Evolutionary conservation across 2,113 vertebrate genomes (phyloP).

Genomic region (Antidorcas marsupialis): DNA sequence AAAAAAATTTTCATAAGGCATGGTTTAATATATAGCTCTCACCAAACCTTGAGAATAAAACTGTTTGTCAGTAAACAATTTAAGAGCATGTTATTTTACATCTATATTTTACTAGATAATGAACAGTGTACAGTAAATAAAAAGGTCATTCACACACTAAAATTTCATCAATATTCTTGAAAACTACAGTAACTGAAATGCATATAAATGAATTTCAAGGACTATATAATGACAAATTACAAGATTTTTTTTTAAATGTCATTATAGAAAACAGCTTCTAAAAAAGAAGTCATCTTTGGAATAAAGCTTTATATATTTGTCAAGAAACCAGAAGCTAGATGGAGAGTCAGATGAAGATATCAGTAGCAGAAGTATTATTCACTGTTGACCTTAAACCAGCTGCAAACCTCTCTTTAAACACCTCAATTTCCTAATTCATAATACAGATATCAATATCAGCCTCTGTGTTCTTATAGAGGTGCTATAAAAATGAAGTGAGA

Average conservation of each 20-base stretch:
- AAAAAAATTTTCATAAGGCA: background rate
- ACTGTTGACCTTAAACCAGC: background rate
- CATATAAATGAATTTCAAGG: background rate
- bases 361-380: conserved; percentile 15
- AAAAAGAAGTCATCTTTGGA: background rate
- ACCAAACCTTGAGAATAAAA: conserved; percentile 16
- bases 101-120: conserved; percentile 18
- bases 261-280: background rate
- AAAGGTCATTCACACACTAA: background rate
- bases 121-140: background rate
- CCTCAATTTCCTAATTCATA: background rate
- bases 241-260: background rate
- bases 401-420: background rate
- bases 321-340: background rate
- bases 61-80: background rate
- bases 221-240: background rate
- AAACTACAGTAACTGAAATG: conserved; percentile 6
- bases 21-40: background rate
- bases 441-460: background rate
- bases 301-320: background rate
- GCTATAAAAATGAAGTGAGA: background rate
- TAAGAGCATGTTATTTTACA: conserved; percentile 7
- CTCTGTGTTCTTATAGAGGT: background rate
- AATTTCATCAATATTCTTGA: conserved; percentile 8
- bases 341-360: background rate